Evolutionary conservation across 1,140 invertebrate species (phyloP).

Genomic region (Drosophila varians): DNA sequence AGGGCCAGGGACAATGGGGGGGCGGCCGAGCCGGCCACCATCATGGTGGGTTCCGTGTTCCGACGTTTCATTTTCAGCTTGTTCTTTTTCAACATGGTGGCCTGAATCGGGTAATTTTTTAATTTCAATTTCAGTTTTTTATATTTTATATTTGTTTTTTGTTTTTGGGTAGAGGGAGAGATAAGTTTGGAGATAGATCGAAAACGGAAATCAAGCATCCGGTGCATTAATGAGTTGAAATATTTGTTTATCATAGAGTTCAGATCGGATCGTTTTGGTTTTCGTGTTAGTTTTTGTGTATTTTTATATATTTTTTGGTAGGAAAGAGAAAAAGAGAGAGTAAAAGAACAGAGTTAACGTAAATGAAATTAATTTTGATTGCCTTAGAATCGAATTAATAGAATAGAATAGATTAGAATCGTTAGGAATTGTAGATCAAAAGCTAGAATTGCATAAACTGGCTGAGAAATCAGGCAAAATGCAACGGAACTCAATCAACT

Average conservation of each 20-base stretch:
- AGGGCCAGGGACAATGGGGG: conserved; percentile 85
- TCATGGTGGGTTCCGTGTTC: conserved; percentile 95
- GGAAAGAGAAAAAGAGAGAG: conserved; percentile 52
- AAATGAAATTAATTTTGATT: conserved; percentile 49
- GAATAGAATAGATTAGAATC: conserved; percentile 40
- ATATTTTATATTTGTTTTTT: background rate
- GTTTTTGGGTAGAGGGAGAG: background rate
- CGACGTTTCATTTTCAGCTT: conserved; percentile 97
- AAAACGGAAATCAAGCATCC: conserved; percentile 43
- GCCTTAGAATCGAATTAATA: too few species aligned
- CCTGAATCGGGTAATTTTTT: conserved; percentile 85
- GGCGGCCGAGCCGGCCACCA: conserved; percentile 87
- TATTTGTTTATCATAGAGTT: conserved; percentile 22
- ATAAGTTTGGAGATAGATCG: conserved; percentile 3
- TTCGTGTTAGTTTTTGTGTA: conserved; percentile 28
- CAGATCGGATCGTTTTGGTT: conserved; percentile 6
- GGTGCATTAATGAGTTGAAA: conserved; percentile 47
- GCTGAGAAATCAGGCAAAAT: conserved; percentile 69
- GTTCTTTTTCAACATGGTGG: conserved; percentile 94
- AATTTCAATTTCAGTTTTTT: conserved; percentile 1
- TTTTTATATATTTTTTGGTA: conserved; percentile 15
- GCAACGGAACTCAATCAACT: conserved; percentile 57
- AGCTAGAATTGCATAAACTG: conserved; percentile 42
- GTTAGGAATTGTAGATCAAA: conserved; percentile 35
- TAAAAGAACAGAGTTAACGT: conserved; percentile 56